Base-by-base conservation (phyloP, 2,797 vertebrate genomes). In the Mus minutoides region DNA sequence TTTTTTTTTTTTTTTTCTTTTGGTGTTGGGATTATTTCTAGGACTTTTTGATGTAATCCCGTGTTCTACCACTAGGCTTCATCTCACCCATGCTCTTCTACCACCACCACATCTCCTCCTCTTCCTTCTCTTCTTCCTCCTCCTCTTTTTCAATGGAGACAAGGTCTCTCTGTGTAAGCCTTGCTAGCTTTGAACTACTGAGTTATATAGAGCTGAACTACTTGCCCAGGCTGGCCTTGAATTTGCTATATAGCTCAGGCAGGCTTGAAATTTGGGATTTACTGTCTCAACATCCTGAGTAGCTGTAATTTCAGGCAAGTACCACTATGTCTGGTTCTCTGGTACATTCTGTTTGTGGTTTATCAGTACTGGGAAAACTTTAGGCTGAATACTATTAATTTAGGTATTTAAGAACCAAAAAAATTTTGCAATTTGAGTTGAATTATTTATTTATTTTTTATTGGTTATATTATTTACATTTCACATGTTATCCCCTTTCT, bases 301-400 rank as follows among this genome's bases (percentile, higher is more conserved):
- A 60, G 37, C 37, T 88, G 6, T 40, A 43, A 58, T 88, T 75
- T 9, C 24, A 58, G 52, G 69, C 26, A 43, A 21, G 26, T 56
- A 37, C n/a, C 34, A 7, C 22, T 67, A 34, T 49, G 4, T 40
- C 37, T 75, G 52, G 37, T 22, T 29, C 8, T 10, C 26, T 58
- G 26, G 71, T 78, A 37, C 26, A 34, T 86, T 95, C 89, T 75
- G 77, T 91, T 94, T 94, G 37, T 91, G 62, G 49, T 60, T 86
- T 87, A 49, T 90, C 43, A 43, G 40, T 75, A 34, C 91, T 94
- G 58, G 64, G 76, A 90, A 6, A 64, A 82, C 52, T 60, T 83
- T 64, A 85, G 89, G 52, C 58, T 90, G 79, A 91, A 58, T 60
- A 4, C 88, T 56, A 58, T 84, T 77, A 89, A 94, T 17, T 83